phyloP scores from a whole-genome alignment of 2,113 vertebrate species.

The Scolopax mira region DNA sequence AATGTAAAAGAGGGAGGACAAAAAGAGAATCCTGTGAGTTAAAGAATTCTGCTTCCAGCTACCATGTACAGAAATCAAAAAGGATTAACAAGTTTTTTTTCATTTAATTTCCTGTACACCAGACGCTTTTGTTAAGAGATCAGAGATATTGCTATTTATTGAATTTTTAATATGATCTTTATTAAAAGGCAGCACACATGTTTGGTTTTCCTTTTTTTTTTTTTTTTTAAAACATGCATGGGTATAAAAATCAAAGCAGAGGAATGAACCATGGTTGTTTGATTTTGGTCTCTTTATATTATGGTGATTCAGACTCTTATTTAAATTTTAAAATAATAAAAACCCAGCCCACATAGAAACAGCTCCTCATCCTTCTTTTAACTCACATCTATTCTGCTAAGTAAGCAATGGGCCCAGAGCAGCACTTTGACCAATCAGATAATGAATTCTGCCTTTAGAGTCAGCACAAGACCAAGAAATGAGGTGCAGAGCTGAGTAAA shows the following conservation, averaged over 20 bases:
- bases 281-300: slow-evolving; percentile 67
- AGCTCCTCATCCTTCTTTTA: not conserved
- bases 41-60: slow-evolving; percentile 82
- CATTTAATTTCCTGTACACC: slow-evolving; percentile 88
- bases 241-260: slow-evolving; percentile 80
- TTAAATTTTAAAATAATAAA: slow-evolving; percentile 62
- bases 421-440: not conserved
- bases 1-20: slow-evolving; percentile 61
- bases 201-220: slow-evolving; percentile 64
- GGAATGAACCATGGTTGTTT: slow-evolving; percentile 65
- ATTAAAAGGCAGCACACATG: slow-evolving; percentile 83
- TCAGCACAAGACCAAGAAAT: not conserved
- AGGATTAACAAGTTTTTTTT: slow-evolving; percentile 80
- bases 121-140: slow-evolving; percentile 85
- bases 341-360: slow-evolving; percentile 5
- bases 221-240: slow-evolving; percentile 65
- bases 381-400: not conserved
- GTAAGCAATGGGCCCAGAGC: slow-evolving; percentile 21
- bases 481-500: not conserved
- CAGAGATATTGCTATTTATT: slow-evolving; percentile 88
- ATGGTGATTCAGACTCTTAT: slow-evolving; percentile 49
- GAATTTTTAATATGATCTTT: slow-evolving; percentile 89
- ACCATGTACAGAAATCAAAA: slow-evolving; percentile 85
- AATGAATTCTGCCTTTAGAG: slow-evolving; percentile 1
- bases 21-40: slow-evolving; percentile 66